phyloP scores from a whole-genome alignment of 2,113 vertebrate genomes.

The Hypomesus transpacificus region DNA sequence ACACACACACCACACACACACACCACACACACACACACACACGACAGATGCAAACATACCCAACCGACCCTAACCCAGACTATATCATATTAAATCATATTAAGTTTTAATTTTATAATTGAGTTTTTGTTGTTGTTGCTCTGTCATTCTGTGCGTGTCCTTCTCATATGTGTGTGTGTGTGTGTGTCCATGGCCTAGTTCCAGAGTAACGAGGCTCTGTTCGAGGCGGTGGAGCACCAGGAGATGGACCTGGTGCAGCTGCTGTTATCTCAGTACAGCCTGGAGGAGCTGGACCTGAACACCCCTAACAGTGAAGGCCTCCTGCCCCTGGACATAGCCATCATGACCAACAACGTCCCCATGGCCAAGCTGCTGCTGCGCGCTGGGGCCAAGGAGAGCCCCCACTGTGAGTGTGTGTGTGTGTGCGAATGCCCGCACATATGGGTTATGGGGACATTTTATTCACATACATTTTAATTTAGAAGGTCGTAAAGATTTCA shows the following conservation, averaged over 20 bases:
- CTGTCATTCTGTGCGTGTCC: not conserved
- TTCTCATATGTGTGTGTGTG: slow-evolving; percentile 9
- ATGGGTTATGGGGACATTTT: not conserved
- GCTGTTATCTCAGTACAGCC: slow-evolving; percentile 82
- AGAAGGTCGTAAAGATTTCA: not conserved
- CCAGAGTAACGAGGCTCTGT: slow-evolving; percentile 82
- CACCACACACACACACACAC: not conserved
- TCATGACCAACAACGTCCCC: slow-evolving; percentile 91
- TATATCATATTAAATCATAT: too few species aligned
- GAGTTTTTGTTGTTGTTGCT: too few species aligned
- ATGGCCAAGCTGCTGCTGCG: slow-evolving; percentile 83
- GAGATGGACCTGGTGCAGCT: slow-evolving; percentile 83
- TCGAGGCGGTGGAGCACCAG: slow-evolving; percentile 89
- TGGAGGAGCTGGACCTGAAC: slow-evolving; percentile 89
- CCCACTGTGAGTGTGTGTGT: slow-evolving; percentile 80
- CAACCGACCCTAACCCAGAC: too few species aligned
- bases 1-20: not conserved
- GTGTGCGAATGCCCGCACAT: not conserved
- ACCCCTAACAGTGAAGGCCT: slow-evolving; percentile 91
- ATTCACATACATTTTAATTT: too few species aligned
- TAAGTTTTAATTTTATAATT: too few species aligned
- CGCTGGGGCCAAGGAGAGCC: slow-evolving; percentile 86
- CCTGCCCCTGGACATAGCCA: slow-evolving; percentile 84
- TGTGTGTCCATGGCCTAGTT: slow-evolving; percentile 62
- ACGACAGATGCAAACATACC: too few species aligned